Evolutionary conservation across 2,113 vertebrate species (phyloP).

Genomic region (Ramphastos sulfuratus): DNA sequence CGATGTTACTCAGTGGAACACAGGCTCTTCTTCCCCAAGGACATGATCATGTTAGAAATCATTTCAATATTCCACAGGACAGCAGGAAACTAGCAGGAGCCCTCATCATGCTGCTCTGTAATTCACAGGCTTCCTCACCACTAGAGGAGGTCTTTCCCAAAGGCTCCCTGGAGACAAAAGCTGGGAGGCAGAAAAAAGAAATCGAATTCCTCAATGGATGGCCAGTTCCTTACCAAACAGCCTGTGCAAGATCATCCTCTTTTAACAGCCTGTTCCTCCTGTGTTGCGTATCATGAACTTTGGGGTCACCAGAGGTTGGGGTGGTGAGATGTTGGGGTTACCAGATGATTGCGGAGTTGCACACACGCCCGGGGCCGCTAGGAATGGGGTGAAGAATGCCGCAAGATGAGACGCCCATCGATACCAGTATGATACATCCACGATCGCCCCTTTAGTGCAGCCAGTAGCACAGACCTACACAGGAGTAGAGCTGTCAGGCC

Average conservation of each 20-base stretch:
- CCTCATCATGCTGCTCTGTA: not conserved
- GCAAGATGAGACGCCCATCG: too few relatives aligned
- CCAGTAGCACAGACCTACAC: too few relatives aligned
- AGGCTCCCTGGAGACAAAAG: not conserved
- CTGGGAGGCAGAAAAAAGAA: not conserved
- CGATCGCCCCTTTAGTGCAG: too few relatives aligned
- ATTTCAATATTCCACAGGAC: slow-evolving; percentile 1
- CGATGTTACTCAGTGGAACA: slow-evolving; percentile 31
- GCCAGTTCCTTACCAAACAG: not conserved
- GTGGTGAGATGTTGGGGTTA: too few relatives aligned
- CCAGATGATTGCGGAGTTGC: too few relatives aligned
- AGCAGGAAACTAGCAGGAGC: not conserved
- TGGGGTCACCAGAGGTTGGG: too few relatives aligned
- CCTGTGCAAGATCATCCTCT: not conserved
- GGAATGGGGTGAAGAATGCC: too few relatives aligned
- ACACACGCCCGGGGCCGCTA: too few relatives aligned
- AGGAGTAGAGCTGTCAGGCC: too few relatives aligned
- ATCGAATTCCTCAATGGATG: not conserved
- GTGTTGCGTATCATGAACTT: too few relatives aligned
- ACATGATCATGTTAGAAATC: not conserved
- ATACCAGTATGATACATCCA: too few relatives aligned
- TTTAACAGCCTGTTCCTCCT: not conserved
- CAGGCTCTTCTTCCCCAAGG: slow-evolving; percentile 28
- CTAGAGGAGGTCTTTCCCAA: not conserved
- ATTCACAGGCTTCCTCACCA: not conserved